A percentile compares a stretch with the other conserved stretches of the same genome.
Evolutionary conservation across 1,140 invertebrate genomes (phyloP).

Genomic region (Sogatella furcifera): DNA sequence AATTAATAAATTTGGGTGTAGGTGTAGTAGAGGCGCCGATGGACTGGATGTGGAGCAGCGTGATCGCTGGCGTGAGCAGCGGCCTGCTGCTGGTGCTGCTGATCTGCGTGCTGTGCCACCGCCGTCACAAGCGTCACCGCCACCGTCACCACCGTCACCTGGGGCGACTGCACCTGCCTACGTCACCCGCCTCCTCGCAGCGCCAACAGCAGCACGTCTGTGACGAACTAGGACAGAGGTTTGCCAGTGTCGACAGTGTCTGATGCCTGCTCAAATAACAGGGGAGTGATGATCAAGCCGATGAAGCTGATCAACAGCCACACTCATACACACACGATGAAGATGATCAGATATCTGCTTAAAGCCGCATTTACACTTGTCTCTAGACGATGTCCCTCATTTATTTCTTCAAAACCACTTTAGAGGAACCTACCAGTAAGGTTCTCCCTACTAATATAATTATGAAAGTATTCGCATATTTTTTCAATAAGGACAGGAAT

Average conservation of each 20-base stretch:
- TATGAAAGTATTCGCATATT: too few species aligned
- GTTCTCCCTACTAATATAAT: too few species aligned
- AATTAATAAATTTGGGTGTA: constrained; percentile 23
- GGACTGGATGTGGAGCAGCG: constrained; percentile 30
- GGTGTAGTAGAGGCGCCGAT: constrained; percentile 33
- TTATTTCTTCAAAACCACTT: too few species aligned
- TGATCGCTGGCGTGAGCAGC: constrained; percentile 11
- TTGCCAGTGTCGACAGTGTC: constrained; percentile 42
- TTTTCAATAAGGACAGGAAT: too few species aligned
- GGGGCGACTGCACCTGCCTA: constrained; percentile 20
- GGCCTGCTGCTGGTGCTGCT: constrained; percentile 18
- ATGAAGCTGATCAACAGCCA: too few species aligned
- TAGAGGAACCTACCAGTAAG: too few species aligned
- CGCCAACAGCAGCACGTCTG: constrained; percentile 32
- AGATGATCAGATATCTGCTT: too few species aligned
- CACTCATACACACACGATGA: too few species aligned
- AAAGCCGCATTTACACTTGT: too few species aligned
- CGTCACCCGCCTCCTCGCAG: constrained; percentile 13
- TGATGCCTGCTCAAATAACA: constrained; percentile 33
- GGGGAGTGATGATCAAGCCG: background rate
- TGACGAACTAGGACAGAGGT: constrained; percentile 39
- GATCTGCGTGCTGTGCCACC: constrained; percentile 28
- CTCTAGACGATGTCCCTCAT: too few species aligned
- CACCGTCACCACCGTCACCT: constrained; percentile 5
- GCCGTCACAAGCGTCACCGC: constrained; percentile 24